Evolutionary conservation across 2,113 vertebrate species (phyloP), one percentile per base, ranked within the genome.

Genomic region (Malaclemys terrapin): DNA sequence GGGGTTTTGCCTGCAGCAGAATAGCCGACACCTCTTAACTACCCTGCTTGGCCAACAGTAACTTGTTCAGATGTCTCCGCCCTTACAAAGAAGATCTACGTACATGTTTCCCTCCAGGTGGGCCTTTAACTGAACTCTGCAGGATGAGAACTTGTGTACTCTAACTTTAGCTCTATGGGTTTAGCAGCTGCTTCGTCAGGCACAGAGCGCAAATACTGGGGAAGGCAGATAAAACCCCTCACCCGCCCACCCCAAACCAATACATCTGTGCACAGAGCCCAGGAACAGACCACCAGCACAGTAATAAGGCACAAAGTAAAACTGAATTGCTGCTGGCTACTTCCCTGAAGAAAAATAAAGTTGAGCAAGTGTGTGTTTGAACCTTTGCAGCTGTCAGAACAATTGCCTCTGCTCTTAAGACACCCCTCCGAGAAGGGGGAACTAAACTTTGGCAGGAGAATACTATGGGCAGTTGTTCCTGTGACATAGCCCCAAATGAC

Each of bases 111-210:
- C n/a, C 57, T 84, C 45, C 0, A 0, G 47, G 45, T 57, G 83
- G 92, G 92, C 85, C 97, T 94, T 90, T 89, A 95, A 89, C 79
- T 95, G 95, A 97, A 95, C 89, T 82, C 89, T 84, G 12, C 27
- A 59, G 54, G 89, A 94, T 50, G 84, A 87, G 49, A 42, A 50
- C 80, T 96, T 95, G 92, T 89, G 85, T 93, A 95, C 91, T 93
- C 82, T 83, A 45, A n/a, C 57, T 59, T 38, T 50, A 79, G 53
- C 82, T 90, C 80, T 35, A 38, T 95, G 87, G 80, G 87, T 85
- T 85, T 91, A 56, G 89, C 95, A 97, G 93, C 95, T 96, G 96
- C 92, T 76, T 83, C 94, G 95, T 95, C 93, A 84, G 65, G 65
- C 35, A 38, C 89, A 95, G 81, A 79, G 24, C 94, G 95, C 54